Base-by-base conservation (phyloP, 2,888 invertebrate genomes). In the Xanthorhoe spadicearia region DNA sequence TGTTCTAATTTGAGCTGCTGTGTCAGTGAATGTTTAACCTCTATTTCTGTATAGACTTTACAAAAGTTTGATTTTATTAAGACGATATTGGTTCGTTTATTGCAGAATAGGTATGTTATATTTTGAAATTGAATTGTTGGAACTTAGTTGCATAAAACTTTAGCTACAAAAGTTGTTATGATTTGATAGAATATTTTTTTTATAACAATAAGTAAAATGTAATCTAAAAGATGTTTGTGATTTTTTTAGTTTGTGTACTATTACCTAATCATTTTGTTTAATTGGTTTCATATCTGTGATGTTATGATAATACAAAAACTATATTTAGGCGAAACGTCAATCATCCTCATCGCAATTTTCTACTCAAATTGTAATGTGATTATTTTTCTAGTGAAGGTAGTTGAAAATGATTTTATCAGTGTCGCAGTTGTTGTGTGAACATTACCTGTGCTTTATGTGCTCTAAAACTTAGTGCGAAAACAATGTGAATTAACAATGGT, bases 401-500 rank as follows among this genome's bases (percentile, higher is more conserved):
- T 49, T 54, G 10, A 58, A 52, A 64, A 68, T 65, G 66, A 65
- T 49, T 65, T 23, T 52, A 49, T 38, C 52, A 54, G n/a, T 60
- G 55, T 56, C 56, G n/a, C n/a, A n/a, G 54, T 38, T 59, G 49
- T 19, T 58, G 52, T 46, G 66, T 66, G 60, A 67, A 54, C 53
- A 49, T 68, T 61, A 59, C 35, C 54, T 65, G 56, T 69, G 66
- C 61, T 72, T 75, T 61, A 74, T 71, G 56, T 69, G 66, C 61
- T 72, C 74, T 61, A 74, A 71, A 60, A 78, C 74, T 73, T 75
- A 76, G 77, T 78, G 75, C 55, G 59, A 57, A 55, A 78, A 83
- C 74, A 68, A 89, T 87, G 89, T 85, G 84, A 88, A 56, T 35
- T 70, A 74, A 79, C 56, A 70, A 92, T 92, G 92, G 91, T 92